Conservation (phyloP, 2,888 invertebrate species). For the Cylloceria caligata region DNA sequence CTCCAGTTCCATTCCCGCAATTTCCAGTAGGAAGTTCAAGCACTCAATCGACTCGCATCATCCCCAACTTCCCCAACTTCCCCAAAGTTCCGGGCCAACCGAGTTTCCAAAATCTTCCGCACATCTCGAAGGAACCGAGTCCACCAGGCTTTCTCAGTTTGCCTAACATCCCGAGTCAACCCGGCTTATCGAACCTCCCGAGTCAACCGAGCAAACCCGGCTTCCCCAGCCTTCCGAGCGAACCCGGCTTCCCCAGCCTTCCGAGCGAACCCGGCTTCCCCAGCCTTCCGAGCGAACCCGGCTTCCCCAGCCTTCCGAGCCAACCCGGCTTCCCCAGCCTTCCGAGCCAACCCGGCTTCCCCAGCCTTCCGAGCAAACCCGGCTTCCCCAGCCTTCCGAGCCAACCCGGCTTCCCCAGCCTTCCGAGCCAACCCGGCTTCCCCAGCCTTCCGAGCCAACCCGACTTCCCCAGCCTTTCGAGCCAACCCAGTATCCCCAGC, state of each 20-base stretch:
- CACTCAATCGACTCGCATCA: neutral
- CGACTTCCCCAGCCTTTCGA: neutral
- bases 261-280: conserved; percentile 50
- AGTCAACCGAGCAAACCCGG: conserved; percentile 79
- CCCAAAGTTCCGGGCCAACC: neutral
- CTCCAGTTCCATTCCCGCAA: conserved; percentile 51
- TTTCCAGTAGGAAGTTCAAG: conserved; percentile 34
- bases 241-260: conserved; percentile 41
- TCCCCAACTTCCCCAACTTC: conserved; percentile 68
- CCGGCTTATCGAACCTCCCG: conserved; percentile 63
- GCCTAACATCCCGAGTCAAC: conserved; percentile 70
- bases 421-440: conserved; percentile 3
- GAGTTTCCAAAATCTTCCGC: conserved; percentile 76
- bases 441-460: no score
- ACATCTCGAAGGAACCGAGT: conserved; percentile 73
- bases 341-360: neutral
- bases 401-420: conserved; percentile 12
- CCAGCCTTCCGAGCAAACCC: conserved; percentile 16
- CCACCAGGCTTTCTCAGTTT: conserved; percentile 77
- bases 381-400: conserved; percentile 8
- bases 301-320: conserved; percentile 25
- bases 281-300: conserved; percentile 76
- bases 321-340: neutral
- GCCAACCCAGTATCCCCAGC: neutral
- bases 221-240: neutral